Percentiles rank a stretch among this genome's conserved stretches.
Conservation (phyloP, 2,888 invertebrate genomes). For the Drosophila putrida region DNA sequence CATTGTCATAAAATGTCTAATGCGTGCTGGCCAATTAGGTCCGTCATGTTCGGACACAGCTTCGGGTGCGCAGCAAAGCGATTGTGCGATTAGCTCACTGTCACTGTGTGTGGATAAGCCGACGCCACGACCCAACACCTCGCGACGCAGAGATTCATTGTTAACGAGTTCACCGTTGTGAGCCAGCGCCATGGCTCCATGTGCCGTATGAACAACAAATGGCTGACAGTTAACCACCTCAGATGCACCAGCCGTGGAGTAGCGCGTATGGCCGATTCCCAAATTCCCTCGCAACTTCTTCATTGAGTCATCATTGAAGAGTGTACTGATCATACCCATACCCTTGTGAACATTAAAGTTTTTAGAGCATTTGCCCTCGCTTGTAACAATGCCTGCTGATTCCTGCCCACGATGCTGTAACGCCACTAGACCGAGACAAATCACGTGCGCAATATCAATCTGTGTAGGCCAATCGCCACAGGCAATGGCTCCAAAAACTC, state of each 20-base stretch:
- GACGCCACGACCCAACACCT: conserved; percentile 96
- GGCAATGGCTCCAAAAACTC: conserved; percentile 97
- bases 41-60: conserved; percentile 93
- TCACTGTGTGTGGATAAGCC: conserved; percentile 98
- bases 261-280: conserved; percentile 99
- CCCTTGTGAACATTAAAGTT: conserved; percentile 95
- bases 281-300: conserved; percentile 94
- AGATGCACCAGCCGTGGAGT: conserved; percentile 98
- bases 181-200: conserved; percentile 97
- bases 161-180: conserved; percentile 99
- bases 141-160: conserved; percentile 94
- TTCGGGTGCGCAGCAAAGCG: conserved; percentile 93
- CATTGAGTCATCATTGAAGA: conserved; percentile 96
- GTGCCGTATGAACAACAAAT: conserved; percentile 98
- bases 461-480: conserved; percentile 96
- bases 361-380: conserved; percentile 93
- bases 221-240: conserved; percentile 99
- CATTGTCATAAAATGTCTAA: conserved; percentile 96
- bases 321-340: conserved; percentile 97
- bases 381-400: conserved; percentile 98
- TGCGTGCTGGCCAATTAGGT: conserved; percentile 96
- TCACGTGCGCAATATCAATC: conserved; percentile 95
- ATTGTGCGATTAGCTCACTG: conserved; percentile 98
- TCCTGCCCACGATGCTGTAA: conserved; percentile 99
- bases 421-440: conserved; percentile 96